A percentile compares a stretch with the other conserved stretches of the same genome.
Evolutionary conservation across 2,797 vertebrate species (phyloP).

Genomic region (Apogon talboti): DNA sequence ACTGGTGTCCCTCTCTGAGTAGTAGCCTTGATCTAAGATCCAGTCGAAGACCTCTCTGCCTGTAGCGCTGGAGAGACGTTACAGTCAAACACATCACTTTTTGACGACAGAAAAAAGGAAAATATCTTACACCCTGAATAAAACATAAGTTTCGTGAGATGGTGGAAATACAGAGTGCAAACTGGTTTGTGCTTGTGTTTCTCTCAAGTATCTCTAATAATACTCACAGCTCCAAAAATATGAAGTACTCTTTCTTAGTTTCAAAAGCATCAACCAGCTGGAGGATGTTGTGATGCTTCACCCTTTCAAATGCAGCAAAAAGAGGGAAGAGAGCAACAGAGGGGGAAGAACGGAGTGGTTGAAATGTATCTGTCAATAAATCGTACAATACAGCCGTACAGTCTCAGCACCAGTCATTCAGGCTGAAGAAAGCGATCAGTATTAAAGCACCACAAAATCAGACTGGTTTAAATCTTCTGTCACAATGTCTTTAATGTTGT

Average conservation of each 20-base stretch:
- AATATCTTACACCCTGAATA: conserved; percentile 18
- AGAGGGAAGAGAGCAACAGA: conserved; percentile 1
- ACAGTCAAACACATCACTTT: conserved; percentile 24
- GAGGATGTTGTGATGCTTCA: conserved; percentile 97
- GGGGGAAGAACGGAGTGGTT: conserved; percentile 5
- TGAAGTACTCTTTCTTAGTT: conserved; percentile 97
- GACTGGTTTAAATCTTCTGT: too few species aligned
- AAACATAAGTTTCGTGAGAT: conserved; percentile 5
- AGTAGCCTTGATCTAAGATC: conserved; percentile 99
- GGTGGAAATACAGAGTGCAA: conserved; percentile 2
- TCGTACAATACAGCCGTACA: not conserved
- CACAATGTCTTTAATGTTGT: too few species aligned
- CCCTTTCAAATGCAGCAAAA: conserved; percentile 81
- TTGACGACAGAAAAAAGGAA: conserved; percentile 4
- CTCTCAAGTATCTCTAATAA: conserved; percentile 28
- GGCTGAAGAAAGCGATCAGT: not conserved
- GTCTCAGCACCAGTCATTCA: not conserved
- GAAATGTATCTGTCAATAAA: conserved; percentile 18
- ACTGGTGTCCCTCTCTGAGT: conserved; percentile 97
- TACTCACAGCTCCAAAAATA: conserved; percentile 98
- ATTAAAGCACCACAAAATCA: not conserved
- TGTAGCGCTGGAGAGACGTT: conserved; percentile 87
- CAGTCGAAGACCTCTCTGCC: conserved; percentile 99
- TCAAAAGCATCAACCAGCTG: conserved; percentile 97
- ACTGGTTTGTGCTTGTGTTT: not conserved